Evolutionary conservation across 2,113 vertebrate species (phyloP), one percentile per base, ranked within the genome.

Genomic region (Nerophis lumbriciformis): DNA sequence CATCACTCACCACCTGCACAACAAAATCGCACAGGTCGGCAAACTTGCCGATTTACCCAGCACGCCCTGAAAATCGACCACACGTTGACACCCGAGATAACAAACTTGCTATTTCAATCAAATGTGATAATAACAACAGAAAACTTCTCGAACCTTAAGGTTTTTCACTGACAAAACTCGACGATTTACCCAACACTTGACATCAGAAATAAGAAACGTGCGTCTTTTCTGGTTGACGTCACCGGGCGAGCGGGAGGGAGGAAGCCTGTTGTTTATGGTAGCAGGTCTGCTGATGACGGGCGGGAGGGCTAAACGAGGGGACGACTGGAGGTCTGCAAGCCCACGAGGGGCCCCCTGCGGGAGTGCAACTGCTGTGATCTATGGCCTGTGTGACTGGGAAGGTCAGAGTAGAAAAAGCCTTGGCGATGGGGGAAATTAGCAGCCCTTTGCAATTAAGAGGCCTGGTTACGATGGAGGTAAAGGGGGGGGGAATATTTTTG

Each of bases 181-280:
- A 28, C 28, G 28, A 28, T 28, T 28, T 28, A 28, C 21, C 42
- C 4, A 63, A 37, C 50, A 55, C n/a, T 38, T 73, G 72, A 75
- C 78, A 81, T 67, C 6, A 42, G 68, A 72, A 51, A 61, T 35
- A 56, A 52, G 35, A 71, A 69, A 72, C 28, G 59, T 60, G 16
- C 39, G 28, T 28, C 73, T 75, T 61, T 60, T 69, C 80, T 73
- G 73, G 67, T 65, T 71, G 69, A 71, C 71, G 68, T 80, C 78
- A 84, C 71, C 81, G 73, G 76, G 61, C 65, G 39, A 73, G 66
- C 19, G 42, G 90, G 90, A 90, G 88, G 90, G 86, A 94, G 93
- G 93, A 94, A 94, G 91, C 90, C 88, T 92, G 90, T 77, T 95
- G 92, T 96, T 96, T 95, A 95, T 91, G 87, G 89, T 87, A 13